A percentile compares a stretch with the other conserved stretches of the same genome.
These are phyloP conservation scores for Nycteola revayana DNA, from an alignment of 2,888 invertebrate genomes.

Conservation along the genomic window DNA sequence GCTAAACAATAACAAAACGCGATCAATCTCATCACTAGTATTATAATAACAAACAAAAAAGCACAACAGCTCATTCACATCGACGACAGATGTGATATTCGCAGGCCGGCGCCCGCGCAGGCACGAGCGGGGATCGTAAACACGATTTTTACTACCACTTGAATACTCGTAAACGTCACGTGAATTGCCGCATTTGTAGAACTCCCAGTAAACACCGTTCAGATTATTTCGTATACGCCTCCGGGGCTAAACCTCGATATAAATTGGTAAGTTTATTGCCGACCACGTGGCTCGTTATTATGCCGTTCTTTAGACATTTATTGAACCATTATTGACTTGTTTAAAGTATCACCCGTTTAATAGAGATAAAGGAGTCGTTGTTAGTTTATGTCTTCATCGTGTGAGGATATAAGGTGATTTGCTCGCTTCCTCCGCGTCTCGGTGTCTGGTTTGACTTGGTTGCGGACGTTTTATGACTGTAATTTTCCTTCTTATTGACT, in stretches of 20 bases:
- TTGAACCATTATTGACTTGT: conserved; percentile 80
- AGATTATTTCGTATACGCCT: conserved; percentile 80
- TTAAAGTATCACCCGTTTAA: conserved; percentile 78
- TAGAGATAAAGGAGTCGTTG: conserved; percentile 75
- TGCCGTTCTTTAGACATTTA: conserved; percentile 78
- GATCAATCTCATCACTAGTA: too few relatives aligned
- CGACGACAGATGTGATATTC: conserved; percentile 61
- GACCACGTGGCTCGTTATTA: conserved; percentile 78
- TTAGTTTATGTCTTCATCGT: conserved; percentile 75
- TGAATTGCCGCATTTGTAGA: conserved; percentile 79
- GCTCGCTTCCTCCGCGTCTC: conserved; percentile 48
- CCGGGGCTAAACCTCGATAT: conserved; percentile 76
- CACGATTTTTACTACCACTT: conserved; percentile 80
- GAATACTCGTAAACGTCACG: conserved; percentile 78
- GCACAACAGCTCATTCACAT: conserved; percentile 50
- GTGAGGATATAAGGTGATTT: conserved; percentile 53
- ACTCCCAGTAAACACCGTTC: conserved; percentile 75
- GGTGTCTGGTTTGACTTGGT: conserved; percentile 53
- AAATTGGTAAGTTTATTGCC: conserved; percentile 77
- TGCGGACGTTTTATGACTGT: conserved; percentile 64
- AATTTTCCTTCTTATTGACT: conserved; percentile 71
- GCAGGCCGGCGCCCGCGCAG: conserved; percentile 50
- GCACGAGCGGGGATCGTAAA: conserved; percentile 64
- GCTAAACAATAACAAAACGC: too few relatives aligned
- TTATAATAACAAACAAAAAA: conserved; percentile 28